These are phyloP conservation scores for Pseudorhombus dupliciocellatus DNA, from an alignment of 2,113 vertebrate genomes.

Conservation along the genomic window DNA sequence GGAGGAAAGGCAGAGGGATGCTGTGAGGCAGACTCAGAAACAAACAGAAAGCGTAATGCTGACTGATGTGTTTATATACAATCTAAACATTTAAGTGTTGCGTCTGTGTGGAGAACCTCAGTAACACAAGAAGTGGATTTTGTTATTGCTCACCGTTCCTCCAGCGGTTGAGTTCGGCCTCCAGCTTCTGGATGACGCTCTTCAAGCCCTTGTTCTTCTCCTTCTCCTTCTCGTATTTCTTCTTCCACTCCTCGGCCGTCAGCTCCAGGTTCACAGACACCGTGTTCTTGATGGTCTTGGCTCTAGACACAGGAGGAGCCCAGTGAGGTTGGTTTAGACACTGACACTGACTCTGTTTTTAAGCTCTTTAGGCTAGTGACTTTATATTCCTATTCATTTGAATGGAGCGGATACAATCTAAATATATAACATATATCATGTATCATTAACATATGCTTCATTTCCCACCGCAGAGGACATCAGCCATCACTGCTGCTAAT, in stretches of 20 bases:
- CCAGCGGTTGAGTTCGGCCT: conserved; percentile 91
- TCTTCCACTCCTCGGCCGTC: conserved; percentile 96
- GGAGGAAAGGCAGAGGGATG: conserved; percentile 7
- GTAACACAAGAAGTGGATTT: too few species aligned
- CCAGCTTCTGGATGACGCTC: conserved; percentile 87
- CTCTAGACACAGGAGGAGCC: conserved; percentile 74
- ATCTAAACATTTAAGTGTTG: background rate
- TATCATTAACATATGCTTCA: background rate
- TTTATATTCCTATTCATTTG: background rate
- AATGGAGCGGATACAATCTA: too few species aligned
- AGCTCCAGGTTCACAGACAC: conserved; percentile 94
- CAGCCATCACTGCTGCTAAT: background rate
- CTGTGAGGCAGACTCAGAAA: conserved; percentile 19
- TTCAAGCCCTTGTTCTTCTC: conserved; percentile 91
- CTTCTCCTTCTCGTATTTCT: conserved; percentile 94
- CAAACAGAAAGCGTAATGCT: background rate
- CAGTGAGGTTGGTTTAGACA: background rate
- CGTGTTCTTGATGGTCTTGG: conserved; percentile 96
- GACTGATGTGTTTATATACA: background rate
- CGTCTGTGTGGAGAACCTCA: too few species aligned
- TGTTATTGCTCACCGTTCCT: conserved; percentile 83
- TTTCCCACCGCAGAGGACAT: conserved; percentile 36
- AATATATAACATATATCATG: too few species aligned
- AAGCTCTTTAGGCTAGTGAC: background rate
- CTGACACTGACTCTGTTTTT: background rate